Evolutionary conservation across 2,797 vertebrate species (phyloP), one percentile per base, ranked within the genome.

Genomic region (Galaxias olidus): DNA sequence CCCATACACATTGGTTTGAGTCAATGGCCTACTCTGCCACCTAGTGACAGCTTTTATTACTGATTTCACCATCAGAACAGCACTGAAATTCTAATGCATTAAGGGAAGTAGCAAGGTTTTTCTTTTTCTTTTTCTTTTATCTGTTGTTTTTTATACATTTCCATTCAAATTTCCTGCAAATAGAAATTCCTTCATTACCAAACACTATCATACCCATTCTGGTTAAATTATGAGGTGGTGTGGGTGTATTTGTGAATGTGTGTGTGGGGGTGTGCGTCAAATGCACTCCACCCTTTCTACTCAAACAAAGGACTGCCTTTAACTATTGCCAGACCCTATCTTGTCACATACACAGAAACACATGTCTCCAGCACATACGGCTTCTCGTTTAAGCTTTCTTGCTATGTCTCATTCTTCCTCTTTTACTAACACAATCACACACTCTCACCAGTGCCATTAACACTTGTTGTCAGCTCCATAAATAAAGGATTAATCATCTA

Each of bases 271-370:
- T 47, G 47, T 56, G 74, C 72, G 80, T 78, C 66, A 69, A 82
- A 79, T 76, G 69, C 60, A 59, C 78, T 83, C 81, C 75, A 78
- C 80, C 83, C 79, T 73, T 66, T 73, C 80, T 75, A 67, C 65
- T 79, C 68, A 77, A 79, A 88, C 83, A 86, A 82, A 83, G 74
- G 48, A 72, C 79, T 69, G 56, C 64, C 65, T n/a, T n/a, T 83
- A 90, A 90, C 73, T 80, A 74, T 66, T 84, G 46, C 82, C 86
- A 88, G 86, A 87, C 75, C 49, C 73, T 71, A 68, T 79, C 63
- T 46, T 70, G 61, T 43, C 11, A 66, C 18, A 53, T 3, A 7
- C 14, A 44, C 18, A 49, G 9, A 20, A 19, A 48, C 58, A 42
- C 46, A 46, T n/a, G n/a, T n/a, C n/a, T n/a, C n/a, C n/a, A n/a